Base-by-base conservation (phyloP, 2,113 vertebrate species). In the Pluvialis apricaria region DNA sequence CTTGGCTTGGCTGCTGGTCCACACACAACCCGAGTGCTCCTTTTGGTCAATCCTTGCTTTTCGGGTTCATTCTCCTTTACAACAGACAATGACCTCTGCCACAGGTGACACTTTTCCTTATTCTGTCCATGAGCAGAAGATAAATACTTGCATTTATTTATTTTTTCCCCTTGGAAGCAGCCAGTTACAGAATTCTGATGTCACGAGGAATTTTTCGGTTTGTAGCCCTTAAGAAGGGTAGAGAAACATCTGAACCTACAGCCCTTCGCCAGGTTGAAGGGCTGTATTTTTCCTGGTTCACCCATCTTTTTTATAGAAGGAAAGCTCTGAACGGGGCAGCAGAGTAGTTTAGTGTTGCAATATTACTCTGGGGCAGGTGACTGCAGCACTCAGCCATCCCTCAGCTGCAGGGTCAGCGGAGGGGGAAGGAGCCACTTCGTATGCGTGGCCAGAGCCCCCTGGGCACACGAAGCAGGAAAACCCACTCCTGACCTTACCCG, bases 11-110 rank as follows among this genome's bases (percentile, higher is more conserved):
- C 45, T 45, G n/a, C 61, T 6, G 24, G 11, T 28, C 62, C 92
- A 16, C 28, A 9, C 49, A 24, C 29, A 14, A 2, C 26, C 38
- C 9, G 0, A 3, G 5, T 0, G 15, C 76, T 52, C 54, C 89
- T 76, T 7, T 5, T 6, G 42, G 24, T 24, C 12, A 0, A 6
- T 2, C 44, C 64, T 31, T 19, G 26, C 7, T 22, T 45, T 17
- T 20, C 25, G 1, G 7, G 2, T 3, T 42, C 47, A 2, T 36
- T 36, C 24, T 25, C 40, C 26, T 45, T 57, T 29, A 11, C 54
- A 19, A 2, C 40, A 5, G 44, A 11, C 70, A 4, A 52, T 29
- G 31, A 7, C 54, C 14, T 9, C 55, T 47, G 61, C 31, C 70
- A 11, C 42, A 32, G 42, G 10, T 2, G 47, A 68, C 24, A 6